Base-by-base conservation (phyloP, 2,113 vertebrate genomes). In the Bostrychus sinensis region DNA sequence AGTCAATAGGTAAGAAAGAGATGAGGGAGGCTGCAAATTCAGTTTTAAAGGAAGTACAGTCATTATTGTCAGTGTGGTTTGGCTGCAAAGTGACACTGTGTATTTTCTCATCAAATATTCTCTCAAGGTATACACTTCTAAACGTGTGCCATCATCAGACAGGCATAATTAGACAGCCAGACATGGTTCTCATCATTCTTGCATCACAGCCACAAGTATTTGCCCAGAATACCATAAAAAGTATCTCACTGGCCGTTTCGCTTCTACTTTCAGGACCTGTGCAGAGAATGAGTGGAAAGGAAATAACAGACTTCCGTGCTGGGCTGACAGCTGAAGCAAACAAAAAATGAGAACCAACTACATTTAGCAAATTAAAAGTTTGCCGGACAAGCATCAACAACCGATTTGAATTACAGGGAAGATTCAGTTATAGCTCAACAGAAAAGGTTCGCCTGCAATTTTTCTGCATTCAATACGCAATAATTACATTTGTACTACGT, bases 221-320 rank as follows among this genome's bases (percentile, higher is more conserved):
- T 78, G 50, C 43, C 30, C 26, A 43, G 38, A 17, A 37, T 1
- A 14, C 17, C 11, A 62, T 28, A 30, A 10, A 51, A 17, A 28
- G 37, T 2, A 12, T n/a, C 58, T 38, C 7, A 50, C 39, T 74
- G 59, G 32, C 56, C 0, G 32, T 88, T 78, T 85, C 80, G 83
- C 76, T 88, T 88, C 86, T 78, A 86, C 78, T 82, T 86, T 82
- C 56, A 61, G 62, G 46, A 36, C 2, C 17, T 56, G 4, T 32
- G 41, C 58, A 71, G 20, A 76, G 5, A 25, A 61, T 25, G 6
- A 23, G 45, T 10, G 1, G 56, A 55, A 37, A 73, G 59, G 42
- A 78, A 68, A 76, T 38, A 5, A 66, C 56, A 48, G 1, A n/a
- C 5, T 17, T 67, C 12, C 12, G 10, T 17, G 64, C 30, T 32